These are phyloP conservation scores for Edolisoma coerulescens DNA, from an alignment of 2,113 vertebrate genomes.

Conservation along the genomic window DNA sequence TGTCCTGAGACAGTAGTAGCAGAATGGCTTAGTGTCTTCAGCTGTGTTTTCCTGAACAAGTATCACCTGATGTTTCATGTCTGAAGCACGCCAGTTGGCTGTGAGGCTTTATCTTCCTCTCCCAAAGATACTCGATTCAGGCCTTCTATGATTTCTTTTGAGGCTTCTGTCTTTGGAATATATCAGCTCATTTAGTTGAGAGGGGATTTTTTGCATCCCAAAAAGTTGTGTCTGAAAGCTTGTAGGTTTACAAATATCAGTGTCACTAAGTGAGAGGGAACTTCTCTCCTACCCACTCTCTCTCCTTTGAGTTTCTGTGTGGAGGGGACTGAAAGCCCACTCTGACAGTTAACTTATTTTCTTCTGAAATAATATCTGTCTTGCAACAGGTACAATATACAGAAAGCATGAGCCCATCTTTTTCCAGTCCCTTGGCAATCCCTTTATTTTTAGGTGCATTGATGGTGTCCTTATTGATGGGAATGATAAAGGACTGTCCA, in stretches of 20 bases:
- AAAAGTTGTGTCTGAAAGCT: background rate
- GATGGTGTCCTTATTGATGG: slow-evolving; percentile 91
- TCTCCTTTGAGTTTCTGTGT: background rate
- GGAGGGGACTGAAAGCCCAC: background rate
- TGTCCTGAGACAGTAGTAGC: background rate
- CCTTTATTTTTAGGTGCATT: slow-evolving; percentile 91
- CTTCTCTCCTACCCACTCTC: background rate
- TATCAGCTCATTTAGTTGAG: background rate
- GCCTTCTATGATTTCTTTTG: background rate
- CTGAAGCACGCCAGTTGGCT: background rate
- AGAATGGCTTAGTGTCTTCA: background rate
- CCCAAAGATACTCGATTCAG: fast-evolving
- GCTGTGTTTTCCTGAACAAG: background rate
- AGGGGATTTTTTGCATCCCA: background rate
- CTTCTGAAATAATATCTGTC: slow-evolving; percentile 31
- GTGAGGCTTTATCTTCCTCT: background rate
- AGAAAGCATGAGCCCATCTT: slow-evolving; percentile 88
- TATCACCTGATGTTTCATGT: fast-evolving
- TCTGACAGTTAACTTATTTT: background rate
- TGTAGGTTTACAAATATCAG: background rate
- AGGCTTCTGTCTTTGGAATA: background rate
- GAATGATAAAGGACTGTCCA: slow-evolving; percentile 90
- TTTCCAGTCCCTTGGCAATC: slow-evolving; percentile 92
- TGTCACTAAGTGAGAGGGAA: background rate
- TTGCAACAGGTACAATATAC: slow-evolving; percentile 84